A percentile compares a stretch with the other conserved stretches of the same genome.
Conservation (phyloP, 2,113 vertebrate genomes). For the Hyperoodon ampullatus region DNA sequence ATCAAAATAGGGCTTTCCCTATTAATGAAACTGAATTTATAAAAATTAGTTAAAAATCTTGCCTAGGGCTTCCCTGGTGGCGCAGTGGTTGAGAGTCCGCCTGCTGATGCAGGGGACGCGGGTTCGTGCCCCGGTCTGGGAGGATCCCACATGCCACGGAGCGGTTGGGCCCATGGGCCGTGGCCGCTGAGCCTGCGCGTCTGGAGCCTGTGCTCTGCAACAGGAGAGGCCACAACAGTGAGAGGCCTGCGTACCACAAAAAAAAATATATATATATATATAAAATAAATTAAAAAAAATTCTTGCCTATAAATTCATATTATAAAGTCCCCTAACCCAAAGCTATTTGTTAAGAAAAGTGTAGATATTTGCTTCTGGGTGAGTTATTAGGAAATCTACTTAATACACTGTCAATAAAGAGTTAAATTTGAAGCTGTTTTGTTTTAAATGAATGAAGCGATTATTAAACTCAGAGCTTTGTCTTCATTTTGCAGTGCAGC, state of each 20-base stretch:
- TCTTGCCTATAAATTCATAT: neutral
- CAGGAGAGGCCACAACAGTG: too few species aligned
- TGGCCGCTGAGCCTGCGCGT: too few species aligned
- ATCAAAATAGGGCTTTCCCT: neutral
- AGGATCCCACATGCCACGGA: too few species aligned
- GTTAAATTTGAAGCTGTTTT: constrained; percentile 43
- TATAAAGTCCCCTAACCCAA: neutral
- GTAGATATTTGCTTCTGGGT: neutral
- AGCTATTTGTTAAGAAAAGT: neutral
- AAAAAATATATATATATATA: too few species aligned
- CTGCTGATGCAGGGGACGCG: too few species aligned
- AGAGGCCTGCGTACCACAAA: too few species aligned
- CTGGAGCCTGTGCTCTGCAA: too few species aligned
- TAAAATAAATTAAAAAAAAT: neutral
- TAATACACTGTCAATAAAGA: constrained; percentile 19
- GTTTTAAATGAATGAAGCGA: neutral
- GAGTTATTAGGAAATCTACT: neutral
- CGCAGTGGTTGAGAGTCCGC: too few species aligned
- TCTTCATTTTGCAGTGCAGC: neutral
- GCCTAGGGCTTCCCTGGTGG: neutral
- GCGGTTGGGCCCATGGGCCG: too few species aligned
- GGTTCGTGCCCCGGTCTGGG: too few species aligned
- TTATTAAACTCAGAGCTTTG: constrained; percentile 29
- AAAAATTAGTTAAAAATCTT: constrained; percentile 12
- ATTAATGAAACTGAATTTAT: constrained; percentile 1